Conservation (phyloP, 2,113 vertebrate genomes). For the Oreochromis tanganicae region DNA sequence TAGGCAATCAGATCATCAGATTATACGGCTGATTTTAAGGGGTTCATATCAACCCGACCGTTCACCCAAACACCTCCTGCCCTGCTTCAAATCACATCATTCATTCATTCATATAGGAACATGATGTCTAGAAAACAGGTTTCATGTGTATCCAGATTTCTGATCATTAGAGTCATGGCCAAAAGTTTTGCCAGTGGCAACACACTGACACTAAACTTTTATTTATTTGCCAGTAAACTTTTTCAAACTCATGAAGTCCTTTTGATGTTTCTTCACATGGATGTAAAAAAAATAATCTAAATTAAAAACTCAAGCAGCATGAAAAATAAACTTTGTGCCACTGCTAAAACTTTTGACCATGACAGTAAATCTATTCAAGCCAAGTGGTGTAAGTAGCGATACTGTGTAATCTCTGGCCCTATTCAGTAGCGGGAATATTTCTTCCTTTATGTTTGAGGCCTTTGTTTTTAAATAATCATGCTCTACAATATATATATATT, state of each 20-base stretch:
- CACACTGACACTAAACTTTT: background rate
- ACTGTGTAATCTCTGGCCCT: background rate
- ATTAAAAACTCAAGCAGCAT: background rate
- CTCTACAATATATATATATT: background rate
- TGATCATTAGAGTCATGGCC: background rate
- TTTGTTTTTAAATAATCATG: background rate
- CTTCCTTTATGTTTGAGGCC: background rate
- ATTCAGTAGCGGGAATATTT: background rate
- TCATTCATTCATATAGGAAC: background rate
- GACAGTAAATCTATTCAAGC: background rate
- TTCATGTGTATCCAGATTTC: background rate
- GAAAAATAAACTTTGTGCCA: background rate
- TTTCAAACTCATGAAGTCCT: background rate
- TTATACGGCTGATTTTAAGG: background rate
- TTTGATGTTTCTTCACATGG: background rate
- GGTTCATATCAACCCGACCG: background rate
- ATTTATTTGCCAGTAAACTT: background rate
- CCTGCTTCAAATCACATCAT: background rate
- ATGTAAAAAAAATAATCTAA: background rate
- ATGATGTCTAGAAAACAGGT: background rate
- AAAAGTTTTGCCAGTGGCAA: background rate
- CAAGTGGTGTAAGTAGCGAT: background rate
- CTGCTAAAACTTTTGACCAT: background rate
- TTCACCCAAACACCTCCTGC: background rate
- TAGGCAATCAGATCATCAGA: background rate